Base-by-base conservation (phyloP, 1,140 invertebrate species). In the Cotesia typhae region DNA sequence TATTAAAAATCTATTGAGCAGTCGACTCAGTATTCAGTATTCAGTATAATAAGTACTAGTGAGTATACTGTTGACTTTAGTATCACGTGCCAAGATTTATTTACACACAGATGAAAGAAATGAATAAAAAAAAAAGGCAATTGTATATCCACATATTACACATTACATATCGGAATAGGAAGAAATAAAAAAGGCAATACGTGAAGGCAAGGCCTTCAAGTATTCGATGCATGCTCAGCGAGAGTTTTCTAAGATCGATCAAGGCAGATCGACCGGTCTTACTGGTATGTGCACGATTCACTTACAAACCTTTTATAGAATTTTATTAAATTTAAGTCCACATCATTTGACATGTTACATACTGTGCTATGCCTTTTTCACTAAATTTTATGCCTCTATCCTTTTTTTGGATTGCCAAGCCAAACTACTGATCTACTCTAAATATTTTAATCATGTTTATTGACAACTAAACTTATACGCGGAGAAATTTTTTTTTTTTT, bases 171-270 rank as follows among this genome's bases (percentile, higher is more conserved):
- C 28, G 28, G 28, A 28, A 41, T 41, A 65, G 36, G 35, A 65
- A 65, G 12, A 65, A 65, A 65, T 35, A 67, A 36, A 66, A 66
- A 66, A 66, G 35, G 60, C 36, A 67, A 67, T n/a, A 53, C 51
- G 53, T 9, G 66, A 37, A 67, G 14, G 51, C 38, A 55, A 67
- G 66, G 66, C 66, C 66, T 67, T 55, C 51, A 67, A 35, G 66
- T 35, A 55, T 55, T 67, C 66, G 28, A 67, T 67, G 51, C 28
- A 55, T 55, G 55, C 14, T 70, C 72, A 75, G 70, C 71, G 79
- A 83, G 78, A 82, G 78, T 83, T 84, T 81, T 81, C 75, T 73
- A 64, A 67, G 75, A 77, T 77, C 52, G 53, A 36, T 37, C 67
- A 64, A 60, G 71, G 12, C 63, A 66, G 73, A 59, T 67, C 70